Base-by-base conservation (phyloP, 2,113 vertebrate species). In the Hemichromis elongatus region DNA sequence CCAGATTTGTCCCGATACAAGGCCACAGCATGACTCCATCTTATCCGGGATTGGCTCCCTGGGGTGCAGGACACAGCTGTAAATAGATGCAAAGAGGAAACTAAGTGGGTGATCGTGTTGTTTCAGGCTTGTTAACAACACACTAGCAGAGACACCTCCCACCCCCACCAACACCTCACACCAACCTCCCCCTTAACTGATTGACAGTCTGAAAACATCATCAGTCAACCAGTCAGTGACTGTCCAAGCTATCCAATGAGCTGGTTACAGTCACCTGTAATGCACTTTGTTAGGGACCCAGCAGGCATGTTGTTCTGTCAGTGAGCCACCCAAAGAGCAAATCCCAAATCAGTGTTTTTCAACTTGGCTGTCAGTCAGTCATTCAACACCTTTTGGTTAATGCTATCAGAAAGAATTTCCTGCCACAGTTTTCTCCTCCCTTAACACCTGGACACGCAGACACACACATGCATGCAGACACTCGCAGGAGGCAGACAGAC, bases 31-130 rank as follows among this genome's bases (percentile, higher is more conserved):
- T 70, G n/a, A 12, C 14, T 30, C 28, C 7, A 53, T 50, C 45
- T 52, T 77, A 79, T 47, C 68, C 55, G 19, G 45, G 12, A 47
- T 75, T 50, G 59, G 37, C 61, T 85, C 42, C 54, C 78, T 18
- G 18, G 66, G 47, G 75, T 66, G 50, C 5, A 26, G 33, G 81
- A 10, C 73, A 55, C 33, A 70, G 78, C 75, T 90, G 56, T 84
- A 87, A 87, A 89, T 88, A 86, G 83, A 84, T 77, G 57, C 11
- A 4, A 24, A 66, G 85, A 77, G 82, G 83, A 94, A 94, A 90
- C 94, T 77, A 86, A 88, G 94, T 96, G 93, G 95, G 93, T 94
- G 95, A 95, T 91, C 94, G 18, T 93, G 94, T 95, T 95, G 87
- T 93, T 94, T 94, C 90, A 95, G 93, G 90, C 88, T 92, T 87